Percentiles rank a stretch among this genome's conserved stretches.
Conservation (phyloP, 2,797 vertebrate species). For the Hylomyscus alleni region DNA sequence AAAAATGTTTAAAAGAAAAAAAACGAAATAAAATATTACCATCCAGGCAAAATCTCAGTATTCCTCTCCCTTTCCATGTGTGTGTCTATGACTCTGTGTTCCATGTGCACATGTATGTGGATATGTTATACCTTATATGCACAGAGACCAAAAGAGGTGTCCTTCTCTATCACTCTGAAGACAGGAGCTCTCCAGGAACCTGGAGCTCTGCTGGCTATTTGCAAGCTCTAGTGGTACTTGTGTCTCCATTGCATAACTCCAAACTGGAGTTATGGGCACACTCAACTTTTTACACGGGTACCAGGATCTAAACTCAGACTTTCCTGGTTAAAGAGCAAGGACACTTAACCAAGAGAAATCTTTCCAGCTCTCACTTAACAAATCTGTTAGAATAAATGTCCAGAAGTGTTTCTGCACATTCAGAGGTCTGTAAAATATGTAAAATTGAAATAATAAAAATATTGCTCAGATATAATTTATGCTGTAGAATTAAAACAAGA, state of each 20-base stretch:
- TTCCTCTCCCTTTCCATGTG: not conserved
- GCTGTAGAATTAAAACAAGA: not conserved
- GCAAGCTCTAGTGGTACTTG: not conserved
- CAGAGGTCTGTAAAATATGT: not conserved
- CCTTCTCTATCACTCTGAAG: not conserved
- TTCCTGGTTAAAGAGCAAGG: not conserved
- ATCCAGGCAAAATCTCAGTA: not conserved
- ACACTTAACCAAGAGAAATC: not conserved
- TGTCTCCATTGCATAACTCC: not conserved
- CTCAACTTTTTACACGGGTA: not conserved
- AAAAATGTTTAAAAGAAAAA: not conserved
- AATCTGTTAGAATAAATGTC: not conserved
- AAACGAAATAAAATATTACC: not conserved
- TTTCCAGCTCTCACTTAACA: not conserved
- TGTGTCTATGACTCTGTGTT: not conserved
- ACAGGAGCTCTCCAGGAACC: not conserved
- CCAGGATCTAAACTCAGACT: not conserved
- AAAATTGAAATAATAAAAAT: not conserved
- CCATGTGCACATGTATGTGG: not conserved
- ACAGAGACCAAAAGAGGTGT: not conserved
- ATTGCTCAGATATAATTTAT: not conserved
- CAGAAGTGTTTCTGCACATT: not conserved
- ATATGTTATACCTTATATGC: not conserved
- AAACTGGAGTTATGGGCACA: not conserved
- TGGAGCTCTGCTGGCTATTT: not conserved